phyloP scores from a whole-genome alignment of 2,888 invertebrate species.

The Fabriciana adippe region DNA sequence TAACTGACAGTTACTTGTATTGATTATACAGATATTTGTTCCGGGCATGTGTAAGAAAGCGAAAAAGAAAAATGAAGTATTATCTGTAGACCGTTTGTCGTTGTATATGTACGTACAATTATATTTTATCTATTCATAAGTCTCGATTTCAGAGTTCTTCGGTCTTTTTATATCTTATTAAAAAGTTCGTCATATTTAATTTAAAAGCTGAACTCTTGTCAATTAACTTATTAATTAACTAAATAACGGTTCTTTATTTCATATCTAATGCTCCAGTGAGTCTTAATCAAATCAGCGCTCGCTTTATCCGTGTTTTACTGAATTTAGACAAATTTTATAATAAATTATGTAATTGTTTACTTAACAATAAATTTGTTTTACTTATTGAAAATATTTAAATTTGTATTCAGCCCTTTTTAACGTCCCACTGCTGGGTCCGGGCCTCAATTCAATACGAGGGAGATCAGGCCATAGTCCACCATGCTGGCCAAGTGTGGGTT shows the following conservation, averaged over 20 bases:
- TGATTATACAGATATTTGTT: too few species aligned
- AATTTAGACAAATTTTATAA: conserved; percentile 8
- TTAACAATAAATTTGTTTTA: not conserved
- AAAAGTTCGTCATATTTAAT: conserved; percentile 3
- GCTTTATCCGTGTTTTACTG: conserved; percentile 5
- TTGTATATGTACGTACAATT: too few species aligned
- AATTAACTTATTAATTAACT: conserved; percentile 20
- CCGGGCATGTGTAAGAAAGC: too few species aligned
- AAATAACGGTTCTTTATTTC: conserved; percentile 12
- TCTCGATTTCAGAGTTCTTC: not conserved
- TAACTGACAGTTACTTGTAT: too few species aligned
- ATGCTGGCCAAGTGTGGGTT: too few species aligned
- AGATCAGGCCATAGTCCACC: too few species aligned
- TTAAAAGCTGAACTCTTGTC: conserved; percentile 8
- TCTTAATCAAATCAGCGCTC: conserved; percentile 8
- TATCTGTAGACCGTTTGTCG: too few species aligned
- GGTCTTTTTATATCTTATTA: conserved; percentile 1
- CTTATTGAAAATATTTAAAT: too few species aligned
- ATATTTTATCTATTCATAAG: not conserved
- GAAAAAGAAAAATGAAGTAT: too few species aligned
- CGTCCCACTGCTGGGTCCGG: too few species aligned
- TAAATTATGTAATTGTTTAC: conserved; percentile 4
- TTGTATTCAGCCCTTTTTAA: too few species aligned
- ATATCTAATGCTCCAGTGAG: conserved; percentile 8
- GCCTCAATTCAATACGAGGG: too few species aligned